A percentile compares a stretch with the other conserved stretches of the same genome.
These are phyloP conservation scores for Pteropus rufus DNA, from an alignment of 2,797 vertebrate species.

Conservation along the genomic window DNA sequence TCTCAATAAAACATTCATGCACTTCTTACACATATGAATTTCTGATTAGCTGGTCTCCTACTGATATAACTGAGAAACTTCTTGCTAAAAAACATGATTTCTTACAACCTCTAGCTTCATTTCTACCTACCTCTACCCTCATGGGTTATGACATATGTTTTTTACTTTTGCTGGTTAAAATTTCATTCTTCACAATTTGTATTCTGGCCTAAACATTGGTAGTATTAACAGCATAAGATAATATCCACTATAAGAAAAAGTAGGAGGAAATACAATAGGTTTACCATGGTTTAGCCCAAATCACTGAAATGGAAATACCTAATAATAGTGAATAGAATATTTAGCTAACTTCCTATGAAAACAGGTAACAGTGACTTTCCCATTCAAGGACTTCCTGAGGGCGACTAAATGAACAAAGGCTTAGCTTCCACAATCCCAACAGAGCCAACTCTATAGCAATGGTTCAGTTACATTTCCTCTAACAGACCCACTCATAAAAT, in stretches of 20 bases:
- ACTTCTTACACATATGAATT: background rate
- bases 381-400: background rate
- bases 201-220: background rate
- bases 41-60: background rate
- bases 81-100: background rate
- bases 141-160: background rate
- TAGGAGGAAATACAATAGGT: background rate
- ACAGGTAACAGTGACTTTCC: background rate
- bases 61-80: background rate
- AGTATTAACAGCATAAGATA: background rate
- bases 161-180: background rate
- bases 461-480: background rate
- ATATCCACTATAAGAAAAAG: conserved; percentile 15
- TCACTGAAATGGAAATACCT: background rate
- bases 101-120: background rate
- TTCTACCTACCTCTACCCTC: background rate
- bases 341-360: background rate
- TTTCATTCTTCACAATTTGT: background rate
- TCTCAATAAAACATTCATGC: background rate
- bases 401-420: background rate
- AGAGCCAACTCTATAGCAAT: background rate
- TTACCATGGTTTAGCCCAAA: background rate
- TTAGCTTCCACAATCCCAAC: background rate
- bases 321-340: background rate
- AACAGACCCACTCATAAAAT: background rate